phyloP scores from a whole-genome alignment of 1,140 invertebrate species.

The Plectus sambesii region DNA sequence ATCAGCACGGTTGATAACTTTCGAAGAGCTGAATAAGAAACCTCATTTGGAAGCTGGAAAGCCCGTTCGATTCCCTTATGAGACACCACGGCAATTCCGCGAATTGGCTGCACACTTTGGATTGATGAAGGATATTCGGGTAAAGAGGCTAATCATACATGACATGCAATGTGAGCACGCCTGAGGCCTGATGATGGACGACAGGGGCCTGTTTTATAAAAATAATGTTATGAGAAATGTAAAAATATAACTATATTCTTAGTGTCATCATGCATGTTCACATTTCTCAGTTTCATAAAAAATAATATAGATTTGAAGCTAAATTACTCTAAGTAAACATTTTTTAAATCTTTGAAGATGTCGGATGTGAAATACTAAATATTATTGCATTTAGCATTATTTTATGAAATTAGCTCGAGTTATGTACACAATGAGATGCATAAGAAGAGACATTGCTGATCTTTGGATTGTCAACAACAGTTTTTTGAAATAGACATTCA shows the following conservation, averaged over 20 bases:
- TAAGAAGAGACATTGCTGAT: no score
- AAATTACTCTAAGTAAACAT: no score
- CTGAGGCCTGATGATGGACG: no score
- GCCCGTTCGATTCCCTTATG: conserved; percentile 20
- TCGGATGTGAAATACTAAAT: not conserved
- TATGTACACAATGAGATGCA: no score
- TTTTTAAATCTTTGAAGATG: no score
- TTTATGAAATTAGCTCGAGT: not conserved
- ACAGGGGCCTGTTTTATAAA: not conserved
- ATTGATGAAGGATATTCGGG: conserved; percentile 39
- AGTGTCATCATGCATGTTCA: no score
- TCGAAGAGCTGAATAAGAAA: conserved; percentile 8
- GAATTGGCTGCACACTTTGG: conserved; percentile 31
- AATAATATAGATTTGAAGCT: no score
- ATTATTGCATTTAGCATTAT: not conserved
- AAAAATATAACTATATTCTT: no score
- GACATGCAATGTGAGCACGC: no score
- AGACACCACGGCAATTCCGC: conserved; percentile 33
- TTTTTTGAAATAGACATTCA: no score
- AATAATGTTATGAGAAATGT: not conserved
- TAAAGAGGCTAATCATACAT: conserved; percentile 1
- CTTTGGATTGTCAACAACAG: no score
- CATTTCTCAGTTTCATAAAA: no score
- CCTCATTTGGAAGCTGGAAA: conserved; percentile 9
- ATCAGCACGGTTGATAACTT: conserved; percentile 13